Evolutionary conservation across 2,888 invertebrate genomes (phyloP), one percentile per base, ranked within the genome.

Genomic region (Anorthoa munda): DNA sequence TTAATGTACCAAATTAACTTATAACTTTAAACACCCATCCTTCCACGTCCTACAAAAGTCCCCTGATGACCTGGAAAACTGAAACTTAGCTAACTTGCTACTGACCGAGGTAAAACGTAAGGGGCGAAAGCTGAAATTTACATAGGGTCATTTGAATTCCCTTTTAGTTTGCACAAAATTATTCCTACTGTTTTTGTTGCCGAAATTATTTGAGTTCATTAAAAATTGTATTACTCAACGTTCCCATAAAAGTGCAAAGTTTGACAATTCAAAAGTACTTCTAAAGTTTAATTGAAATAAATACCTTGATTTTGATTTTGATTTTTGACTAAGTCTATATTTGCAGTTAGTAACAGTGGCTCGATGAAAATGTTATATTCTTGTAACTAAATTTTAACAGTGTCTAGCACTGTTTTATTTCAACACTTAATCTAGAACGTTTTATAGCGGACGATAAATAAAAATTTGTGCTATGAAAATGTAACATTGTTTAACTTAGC

Each of bases 1-100:
- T 86, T 75, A 73, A 85, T 77, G 73, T 69, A 64, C 53, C 12
- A 67, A 79, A 84, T 85, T 76, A 77, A 79, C 65, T 79, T 66
- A 31, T 66, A 81, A 81, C 63, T 76, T 80, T 60, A 60, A 76
- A 53, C 61, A 39, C 45, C 15, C 65, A 65, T 73, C 64, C 59
- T 64, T 45, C 7, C 17, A n/a, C 23, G 75, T 66, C 72, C 70
- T 76, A 53, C 72, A 66, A 48, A 70, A 72, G 70, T 79, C 71
- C 71, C 60, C 56, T 56, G 64, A 63, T 79, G 75, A 79, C 87
- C 81, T 81, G 75, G 61, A 79, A 70, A 77, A 72, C 70, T 71
- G 2, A 61, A 86, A 85, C 69, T 84, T 74, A n/a, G 56, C 45
- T 65, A 72, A 77, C 68, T 79, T 70, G 69, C 59, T 67, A 75